Percentiles rank a stretch among this genome's conserved stretches.
Conservation (phyloP, 1,140 invertebrate species). For the Drosophila arawakana region DNA sequence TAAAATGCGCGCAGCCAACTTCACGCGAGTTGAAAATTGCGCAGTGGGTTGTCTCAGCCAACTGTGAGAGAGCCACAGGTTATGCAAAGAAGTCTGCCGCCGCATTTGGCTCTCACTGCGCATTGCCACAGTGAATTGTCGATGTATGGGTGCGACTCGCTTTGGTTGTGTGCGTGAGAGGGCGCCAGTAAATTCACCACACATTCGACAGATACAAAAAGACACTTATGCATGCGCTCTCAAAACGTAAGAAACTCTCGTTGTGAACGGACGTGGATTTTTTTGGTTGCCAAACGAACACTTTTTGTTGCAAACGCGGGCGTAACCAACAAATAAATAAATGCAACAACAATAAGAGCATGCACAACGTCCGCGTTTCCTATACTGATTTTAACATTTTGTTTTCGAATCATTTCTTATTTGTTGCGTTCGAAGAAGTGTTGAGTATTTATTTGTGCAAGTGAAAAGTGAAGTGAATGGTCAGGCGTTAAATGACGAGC, state of each 20-base stretch:
- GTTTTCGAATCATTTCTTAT: constrained; percentile 31
- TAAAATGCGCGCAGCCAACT: constrained; percentile 37
- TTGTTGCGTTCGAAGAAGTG: constrained; percentile 18
- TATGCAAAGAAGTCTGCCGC: constrained; percentile 23
- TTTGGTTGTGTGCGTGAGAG: constrained; percentile 49
- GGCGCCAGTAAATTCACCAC: constrained; percentile 56
- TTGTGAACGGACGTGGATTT: constrained; percentile 52
- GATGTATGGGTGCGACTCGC: constrained; percentile 39
- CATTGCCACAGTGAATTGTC: constrained; percentile 2
- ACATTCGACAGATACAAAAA: constrained; percentile 40
- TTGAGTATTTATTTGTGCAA: constrained; percentile 25
- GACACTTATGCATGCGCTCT: constrained; percentile 29
- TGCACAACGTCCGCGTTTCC: constrained; percentile 34
- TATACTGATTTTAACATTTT: constrained; percentile 45
- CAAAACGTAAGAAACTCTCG: constrained; percentile 51
- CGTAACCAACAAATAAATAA: constrained; percentile 60
- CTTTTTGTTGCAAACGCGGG: constrained; percentile 58
- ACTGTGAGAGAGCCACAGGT: constrained; percentile 25
- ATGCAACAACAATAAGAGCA: constrained; percentile 20
- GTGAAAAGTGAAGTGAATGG: constrained; percentile 35
- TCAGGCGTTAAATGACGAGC: constrained; percentile 40
- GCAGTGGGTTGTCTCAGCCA: constrained; percentile 6
- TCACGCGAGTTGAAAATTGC: constrained; percentile 37
- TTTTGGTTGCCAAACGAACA: constrained; percentile 44
- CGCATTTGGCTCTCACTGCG: constrained; percentile 18